Evolutionary conservation across 30 jellyfish, hydroid and myxozoan species (phyloP), one percentile per base, ranked within the genome.

Genomic region (Phacellophora camtschatica): DNA sequence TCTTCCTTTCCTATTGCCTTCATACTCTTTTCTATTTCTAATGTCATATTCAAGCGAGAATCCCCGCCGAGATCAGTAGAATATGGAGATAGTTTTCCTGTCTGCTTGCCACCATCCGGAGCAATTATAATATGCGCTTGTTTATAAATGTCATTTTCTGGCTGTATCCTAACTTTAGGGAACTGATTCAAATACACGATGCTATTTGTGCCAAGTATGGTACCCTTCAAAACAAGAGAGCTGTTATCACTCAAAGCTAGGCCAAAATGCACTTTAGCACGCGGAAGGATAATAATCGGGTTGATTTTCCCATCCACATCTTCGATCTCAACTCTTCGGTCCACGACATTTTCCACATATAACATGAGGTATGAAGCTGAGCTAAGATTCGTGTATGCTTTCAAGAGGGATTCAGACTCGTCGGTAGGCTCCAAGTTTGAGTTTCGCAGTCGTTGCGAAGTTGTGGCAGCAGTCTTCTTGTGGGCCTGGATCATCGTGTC

Each of bases 261-360:
- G 35, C 96, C 96, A 66, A 93, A 84, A 35, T 66, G 81, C n/a
- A 75, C 88, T 30, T 80, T 54, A 15, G 86, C 95, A 22, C 67
- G 58, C 3, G 96, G 90, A 62, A 81, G 95, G 15, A 93, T 74
- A 15, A 93, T 82, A n/a, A 93, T 39, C 10, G 97, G 95, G 78
- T 74, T 82, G 58, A 93, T 81, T 33, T 58, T 63, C 31, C 84
- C 85, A 48, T 74, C 57, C 64, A 71, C 66, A 35, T 93, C 99
- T n/a, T 34, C 71, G 28, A 93, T 36, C 75, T 86, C 99, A 31
- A 93, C 87, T 58, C 95, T 61, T 42, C 87, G 84, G 18, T 66
- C 85, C 10, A 88, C 88, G 29, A 42, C 37, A 71, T 89, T 93
- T 46, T 90, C 92, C 23, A 90, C 42, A 71, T 61, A 85, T 55